These are phyloP conservation scores for Actenoides lindsayi DNA, from an alignment of 2,113 vertebrate genomes.

Conservation along the genomic window DNA sequence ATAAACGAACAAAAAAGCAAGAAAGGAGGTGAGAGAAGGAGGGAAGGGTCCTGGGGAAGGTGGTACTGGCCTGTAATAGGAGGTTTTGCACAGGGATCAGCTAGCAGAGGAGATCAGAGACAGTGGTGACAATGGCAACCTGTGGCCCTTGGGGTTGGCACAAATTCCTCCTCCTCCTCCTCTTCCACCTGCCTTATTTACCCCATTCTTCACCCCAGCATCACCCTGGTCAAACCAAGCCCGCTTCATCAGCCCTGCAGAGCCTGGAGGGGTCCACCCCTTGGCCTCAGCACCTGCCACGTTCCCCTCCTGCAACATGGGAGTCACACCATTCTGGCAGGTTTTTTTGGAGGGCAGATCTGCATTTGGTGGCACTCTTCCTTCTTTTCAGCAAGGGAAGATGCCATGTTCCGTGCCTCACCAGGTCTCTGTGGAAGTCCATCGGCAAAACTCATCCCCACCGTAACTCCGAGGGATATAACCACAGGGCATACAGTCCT, in stretches of 20 bases:
- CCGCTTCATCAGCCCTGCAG: not conserved
- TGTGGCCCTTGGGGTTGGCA: not conserved
- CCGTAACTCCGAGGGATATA: not conserved
- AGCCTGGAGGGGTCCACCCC: not conserved
- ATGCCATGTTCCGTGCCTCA: not conserved
- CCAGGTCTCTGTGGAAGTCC: not conserved
- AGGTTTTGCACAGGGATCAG: not conserved
- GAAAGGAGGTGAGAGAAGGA: not conserved
- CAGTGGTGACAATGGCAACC: not conserved
- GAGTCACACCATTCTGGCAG: not conserved
- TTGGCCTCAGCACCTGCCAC: not conserved
- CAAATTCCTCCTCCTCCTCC: not conserved
- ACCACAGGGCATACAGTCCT: not conserved
- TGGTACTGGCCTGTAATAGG: conserved; percentile 64
- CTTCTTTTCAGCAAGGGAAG: not conserved
- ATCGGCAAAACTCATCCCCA: fast-evolving
- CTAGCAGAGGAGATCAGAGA: not conserved
- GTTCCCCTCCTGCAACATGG: not conserved
- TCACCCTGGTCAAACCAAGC: not conserved
- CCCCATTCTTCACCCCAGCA: not conserved
- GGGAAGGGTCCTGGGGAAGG: conserved; percentile 23
- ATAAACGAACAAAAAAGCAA: not conserved
- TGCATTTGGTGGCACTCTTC: not conserved
- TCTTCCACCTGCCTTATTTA: not conserved
- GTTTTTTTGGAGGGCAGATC: not conserved